Evolutionary conservation across 1,140 invertebrate species (phyloP), one percentile per base, ranked within the genome.

Genomic region (Zaprionus tsacasi): DNA sequence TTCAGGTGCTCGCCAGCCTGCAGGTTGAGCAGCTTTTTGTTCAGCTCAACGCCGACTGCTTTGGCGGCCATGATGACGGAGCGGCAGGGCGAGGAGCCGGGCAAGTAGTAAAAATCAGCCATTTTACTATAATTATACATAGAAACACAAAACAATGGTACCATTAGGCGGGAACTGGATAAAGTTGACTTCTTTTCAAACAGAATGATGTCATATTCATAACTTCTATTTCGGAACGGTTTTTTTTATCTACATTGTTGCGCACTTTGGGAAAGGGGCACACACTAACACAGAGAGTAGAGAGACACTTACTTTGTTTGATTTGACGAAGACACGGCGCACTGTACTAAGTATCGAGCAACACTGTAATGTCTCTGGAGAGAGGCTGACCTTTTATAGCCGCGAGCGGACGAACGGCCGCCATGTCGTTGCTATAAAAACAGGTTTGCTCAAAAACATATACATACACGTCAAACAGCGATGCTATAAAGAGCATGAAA

Each of bases 41-140:
- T 96, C 12, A 97, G 85, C 60, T 96, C 94, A 11, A 97, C 85
- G 40, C 95, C 96, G 7, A 97, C 87, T 35, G 94, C 94, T 74
- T 95, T 95, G 35, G 95, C 95, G 5, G 94, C 93, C 86, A 97
- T 93, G 68, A 96, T 92, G 40, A 96, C 95, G 3, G 95, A 93
- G 36, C 96, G 94, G 93, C 96, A 96, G 5, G 96, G 96, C 15
- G 96, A 92, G 71, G 96, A 96, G 75, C 94, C 94, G 33, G 95
- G 94, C 68, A 95, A 85, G 92, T 96, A 95, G 93, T 96, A 96
- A 61, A 96, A 93, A 78, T 93, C 92, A 75, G 25, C 85, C 83
- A 88, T 87, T 67, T 75, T 81, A 33, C 81, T 81, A 60, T 3
- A 78, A 75, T 38, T 25, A 68, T 7, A 73, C 35, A 35, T 45